A percentile compares a stretch with the other conserved stretches of the same genome.
These are phyloP conservation scores for Zosterops borbonicus DNA, from an alignment of 2,113 vertebrate genomes.

Conservation along the genomic window DNA sequence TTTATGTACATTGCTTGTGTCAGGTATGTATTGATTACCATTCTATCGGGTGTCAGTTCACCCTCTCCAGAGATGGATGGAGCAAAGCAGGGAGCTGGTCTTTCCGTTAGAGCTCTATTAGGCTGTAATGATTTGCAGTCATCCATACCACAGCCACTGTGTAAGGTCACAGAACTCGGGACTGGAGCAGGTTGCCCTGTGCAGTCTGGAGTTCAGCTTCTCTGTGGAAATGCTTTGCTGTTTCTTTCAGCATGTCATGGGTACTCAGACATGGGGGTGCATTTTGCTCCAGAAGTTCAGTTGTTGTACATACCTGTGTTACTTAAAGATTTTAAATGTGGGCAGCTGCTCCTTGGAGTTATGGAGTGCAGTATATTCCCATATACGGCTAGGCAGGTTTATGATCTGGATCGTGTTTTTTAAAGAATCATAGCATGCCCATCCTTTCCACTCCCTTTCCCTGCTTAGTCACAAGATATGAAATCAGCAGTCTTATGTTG, in stretches of 20 bases:
- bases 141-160: background rate
- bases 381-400: background rate
- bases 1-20: background rate
- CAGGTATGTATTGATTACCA: conserved; percentile 34
- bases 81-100: background rate
- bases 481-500: background rate
- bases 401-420: background rate
- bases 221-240: background rate
- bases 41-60: background rate
- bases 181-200: background rate
- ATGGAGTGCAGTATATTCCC: background rate
- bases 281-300: background rate
- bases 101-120: background rate
- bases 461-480: background rate
- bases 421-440: background rate
- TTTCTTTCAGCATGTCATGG: background rate
- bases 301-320: background rate
- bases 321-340: background rate
- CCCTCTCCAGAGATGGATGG: background rate
- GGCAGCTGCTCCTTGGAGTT: background rate
- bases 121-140: conserved; percentile 3
- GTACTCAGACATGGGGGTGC: background rate
- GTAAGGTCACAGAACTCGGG: background rate
- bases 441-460: background rate
- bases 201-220: background rate